These are phyloP conservation scores for Sebastes baramenuke DNA, from an alignment of 2,797 vertebrate genomes.

Conservation along the genomic window DNA sequence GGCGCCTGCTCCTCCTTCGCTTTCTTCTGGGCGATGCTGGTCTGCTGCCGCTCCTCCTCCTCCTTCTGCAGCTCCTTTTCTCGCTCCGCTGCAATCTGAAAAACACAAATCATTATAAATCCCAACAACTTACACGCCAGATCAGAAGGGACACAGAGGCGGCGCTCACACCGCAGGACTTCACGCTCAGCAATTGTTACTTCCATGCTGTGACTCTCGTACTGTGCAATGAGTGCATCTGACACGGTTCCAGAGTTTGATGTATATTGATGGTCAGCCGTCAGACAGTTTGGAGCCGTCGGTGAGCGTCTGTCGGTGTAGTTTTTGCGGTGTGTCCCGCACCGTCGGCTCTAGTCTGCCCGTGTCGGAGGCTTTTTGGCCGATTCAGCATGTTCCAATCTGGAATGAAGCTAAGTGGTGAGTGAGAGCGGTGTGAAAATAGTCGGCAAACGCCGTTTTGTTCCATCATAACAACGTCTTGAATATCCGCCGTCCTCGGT, in stretches of 20 bases:
- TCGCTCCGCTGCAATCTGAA: constrained; percentile 90
- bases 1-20: constrained; percentile 81
- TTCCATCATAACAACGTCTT: too few species aligned
- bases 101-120: not conserved
- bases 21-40: constrained; percentile 72
- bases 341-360: too few species aligned
- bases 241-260: not conserved
- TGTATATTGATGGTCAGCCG: not conserved
- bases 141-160: not conserved
- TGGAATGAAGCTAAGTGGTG: too few species aligned
- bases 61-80: constrained; percentile 84
- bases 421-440: too few species aligned
- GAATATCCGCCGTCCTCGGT: too few species aligned
- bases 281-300: too few species aligned
- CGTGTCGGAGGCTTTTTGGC: too few species aligned
- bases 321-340: too few species aligned
- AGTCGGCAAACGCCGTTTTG: too few species aligned
- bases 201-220: not conserved
- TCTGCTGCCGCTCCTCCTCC: constrained; percentile 81
- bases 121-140: not conserved
- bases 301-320: too few species aligned
- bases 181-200: not conserved
- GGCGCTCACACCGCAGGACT: not conserved
- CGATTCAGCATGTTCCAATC: too few species aligned
- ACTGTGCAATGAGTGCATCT: not conserved